Percentiles rank a stretch among this genome's conserved stretches.
Evolutionary conservation across 1,140 invertebrate species (phyloP).

Genomic region (Radopholus similis): DNA sequence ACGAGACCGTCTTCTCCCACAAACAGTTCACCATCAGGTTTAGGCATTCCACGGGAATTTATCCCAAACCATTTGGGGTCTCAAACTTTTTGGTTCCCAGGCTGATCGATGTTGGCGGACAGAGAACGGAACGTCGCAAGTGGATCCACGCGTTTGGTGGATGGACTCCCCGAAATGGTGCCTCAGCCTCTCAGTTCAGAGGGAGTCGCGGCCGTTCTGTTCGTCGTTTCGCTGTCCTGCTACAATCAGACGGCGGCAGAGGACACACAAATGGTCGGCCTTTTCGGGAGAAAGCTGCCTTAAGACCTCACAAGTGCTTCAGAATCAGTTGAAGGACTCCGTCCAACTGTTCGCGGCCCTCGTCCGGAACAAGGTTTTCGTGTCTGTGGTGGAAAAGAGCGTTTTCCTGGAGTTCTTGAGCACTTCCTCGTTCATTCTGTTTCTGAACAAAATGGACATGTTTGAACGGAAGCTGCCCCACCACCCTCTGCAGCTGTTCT

Average conservation of each 20-base stretch:
- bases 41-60: no score
- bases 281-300: no score
- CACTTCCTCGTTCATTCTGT: slow-evolving; percentile 14
- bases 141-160: no score
- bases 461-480: neutral
- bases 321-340: slow-evolving; percentile 16
- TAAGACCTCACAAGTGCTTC: no score
- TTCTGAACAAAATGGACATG: no score
- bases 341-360: slow-evolving; percentile 13
- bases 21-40: slow-evolving; percentile 21
- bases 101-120: slow-evolving; percentile 16
- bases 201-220: slow-evolving; percentile 17
- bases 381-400: slow-evolving; percentile 11
- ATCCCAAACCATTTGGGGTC: neutral
- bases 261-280: neutral
- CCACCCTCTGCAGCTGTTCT: neutral
- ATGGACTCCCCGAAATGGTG: slow-evolving; percentile 67
- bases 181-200: neutral
- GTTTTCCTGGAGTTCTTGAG: slow-evolving; percentile 11
- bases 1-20: slow-evolving; percentile 18
- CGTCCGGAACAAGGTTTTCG: no score
- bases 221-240: slow-evolving; percentile 15
- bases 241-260: slow-evolving; percentile 16
- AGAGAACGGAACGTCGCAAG: slow-evolving; percentile 8
- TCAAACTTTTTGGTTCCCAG: no score